Evolutionary conservation across 2,888 invertebrate genomes (phyloP), one percentile per base, ranked within the genome.

Genomic region (Drosophila gaucha): DNA sequence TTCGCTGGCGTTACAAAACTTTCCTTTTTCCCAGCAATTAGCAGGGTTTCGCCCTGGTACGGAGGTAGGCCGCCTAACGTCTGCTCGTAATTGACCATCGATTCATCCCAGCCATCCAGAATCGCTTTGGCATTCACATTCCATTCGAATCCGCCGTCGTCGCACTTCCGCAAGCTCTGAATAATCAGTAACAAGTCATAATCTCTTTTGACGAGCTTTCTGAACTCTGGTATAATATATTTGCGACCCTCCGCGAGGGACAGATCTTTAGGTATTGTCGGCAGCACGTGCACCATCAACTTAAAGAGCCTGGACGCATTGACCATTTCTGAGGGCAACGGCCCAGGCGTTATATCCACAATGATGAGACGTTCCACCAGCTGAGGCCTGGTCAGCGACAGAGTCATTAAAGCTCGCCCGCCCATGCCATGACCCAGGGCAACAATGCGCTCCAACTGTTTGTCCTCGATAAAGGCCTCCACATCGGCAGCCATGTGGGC

Each of bases 371-470:
- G 55, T 12, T 79, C 72, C 14, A 75, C 76, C 2, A 67, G 31
- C 14, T 60, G 22, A 2, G 78, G 80, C 6, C 44, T 47, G 3
- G 33, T 60, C 14, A 79, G 14, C 1, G 76, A 67, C 24, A 78
- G 31, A 0, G 73, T 73, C 80, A 78, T 78, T 28, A 78, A 12
- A 2, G 64, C 68, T 16, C 64, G 20, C 0, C 72, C 80, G 0
- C 72, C 80, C 57, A 72, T 63, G 31, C 60, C 49, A 9, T 76
- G 67, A 0, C 73, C 78, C 6, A 78, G 9, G 1, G 59, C 73
- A 14, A 72, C 51, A 1, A 80, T 67, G 20, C 73, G 54, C 0
- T n/a, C 22, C 4, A 78, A 16, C 0, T 38, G 9, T 0, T 52
- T 46, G 1, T 24, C 6, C 2, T 26, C 12, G n/a, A 78, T 66